Evolutionary conservation across 2,888 invertebrate species (phyloP), one percentile per base, ranked within the genome.

Genomic region (Nowickia ferox): DNA sequence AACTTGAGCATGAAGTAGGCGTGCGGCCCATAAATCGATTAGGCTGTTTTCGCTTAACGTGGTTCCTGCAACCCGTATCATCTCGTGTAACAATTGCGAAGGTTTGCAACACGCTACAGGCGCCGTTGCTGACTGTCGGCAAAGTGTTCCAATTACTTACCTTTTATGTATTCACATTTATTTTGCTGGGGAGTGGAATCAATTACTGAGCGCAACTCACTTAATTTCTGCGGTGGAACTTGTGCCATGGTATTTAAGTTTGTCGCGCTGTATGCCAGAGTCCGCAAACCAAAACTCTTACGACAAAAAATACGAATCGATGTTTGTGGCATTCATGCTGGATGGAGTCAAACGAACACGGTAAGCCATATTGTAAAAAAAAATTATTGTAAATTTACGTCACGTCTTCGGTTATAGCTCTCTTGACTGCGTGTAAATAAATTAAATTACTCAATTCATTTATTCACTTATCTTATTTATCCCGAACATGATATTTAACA

Each of bases 201-300:
- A 13, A 72, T 61, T 17, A 84, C 74, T 22, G 65, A 19, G 3
- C 57, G 84, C 8, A 68, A 15, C 10, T 80, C 76, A 17, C 53
- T 72, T 66, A 81, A 66, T 11, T 77, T 81, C 48, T 71, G 42
- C 19, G 66, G 53, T 17, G 76, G 59, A 13, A 68, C 68, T 17
- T 82, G 66, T n/a, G 74, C 74, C 63, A 79, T 79, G 2, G 63
- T 66, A 83, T 48, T 66, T 83, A 11, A 30, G 44, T 22, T 51
- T 10, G 38, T 86, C 82, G 3, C 30, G 66, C 1, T 44, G 17
- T 48, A 85, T 74, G 10, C 85, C 69, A 4, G 85, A 82, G 3
- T 59, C 85, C 0, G 78, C 82, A 65, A 86, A 78, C 82, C 79
- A 82, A 44, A 86, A 86, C 38, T 82, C 69, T 6, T 75, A 38